These are phyloP conservation scores for Cichladusa arquata DNA, from an alignment of 2,113 vertebrate genomes.

Conservation along the genomic window DNA sequence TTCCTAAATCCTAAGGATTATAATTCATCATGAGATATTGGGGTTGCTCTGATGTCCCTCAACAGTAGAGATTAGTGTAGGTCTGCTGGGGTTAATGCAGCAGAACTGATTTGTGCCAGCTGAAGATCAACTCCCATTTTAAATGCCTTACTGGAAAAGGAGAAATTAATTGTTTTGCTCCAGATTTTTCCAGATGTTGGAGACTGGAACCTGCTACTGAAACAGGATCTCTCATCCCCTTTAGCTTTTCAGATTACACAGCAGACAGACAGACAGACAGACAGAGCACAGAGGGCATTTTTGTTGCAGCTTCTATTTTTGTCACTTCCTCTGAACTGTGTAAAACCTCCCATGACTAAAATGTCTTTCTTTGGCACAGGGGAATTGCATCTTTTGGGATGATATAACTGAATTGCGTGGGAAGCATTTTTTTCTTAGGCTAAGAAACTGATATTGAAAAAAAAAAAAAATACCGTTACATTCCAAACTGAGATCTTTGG, in stretches of 20 bases:
- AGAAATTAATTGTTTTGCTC: neutral
- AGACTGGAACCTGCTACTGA: constrained; percentile 13
- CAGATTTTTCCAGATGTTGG: constrained; percentile 9
- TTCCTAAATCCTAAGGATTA: neutral
- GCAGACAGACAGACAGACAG: neutral
- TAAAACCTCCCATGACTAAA: constrained; percentile 11
- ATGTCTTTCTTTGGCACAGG: neutral
- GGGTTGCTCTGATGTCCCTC: neutral
- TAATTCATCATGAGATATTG: neutral
- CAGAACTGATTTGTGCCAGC: constrained; percentile 25
- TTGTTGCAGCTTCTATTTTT: constrained; percentile 17
- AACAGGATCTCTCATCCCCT: neutral
- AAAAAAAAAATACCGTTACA: neutral
- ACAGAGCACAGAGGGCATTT: neutral
- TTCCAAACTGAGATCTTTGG: neutral
- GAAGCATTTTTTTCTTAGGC: neutral
- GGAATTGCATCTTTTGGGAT: neutral
- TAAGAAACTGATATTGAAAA: neutral
- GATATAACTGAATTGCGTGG: constrained; percentile 6
- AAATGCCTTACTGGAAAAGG: neutral
- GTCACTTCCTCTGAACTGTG: constrained; percentile 5
- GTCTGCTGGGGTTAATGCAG: constrained; percentile 12
- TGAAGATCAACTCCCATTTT: neutral
- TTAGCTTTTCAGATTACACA: constrained; percentile 17
- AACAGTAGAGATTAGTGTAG: neutral